Evolutionary conservation across 2,113 vertebrate species (phyloP).

Genomic region (Thomomys bottae): DNA sequence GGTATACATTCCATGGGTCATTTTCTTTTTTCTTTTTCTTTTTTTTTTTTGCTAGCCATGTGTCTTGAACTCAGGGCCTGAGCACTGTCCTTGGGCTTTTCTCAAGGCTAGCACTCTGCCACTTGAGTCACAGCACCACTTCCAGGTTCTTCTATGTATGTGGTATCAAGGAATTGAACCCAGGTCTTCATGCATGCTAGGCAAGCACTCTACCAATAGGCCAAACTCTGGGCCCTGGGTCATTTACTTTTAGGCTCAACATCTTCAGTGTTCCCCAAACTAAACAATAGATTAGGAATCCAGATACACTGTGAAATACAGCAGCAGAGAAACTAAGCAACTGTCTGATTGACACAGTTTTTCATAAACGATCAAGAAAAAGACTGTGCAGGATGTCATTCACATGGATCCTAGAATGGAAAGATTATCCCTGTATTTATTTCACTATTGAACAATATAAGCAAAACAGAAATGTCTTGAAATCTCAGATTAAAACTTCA

Average conservation of each 20-base stretch:
- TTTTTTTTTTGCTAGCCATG: no score
- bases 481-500: conserved; percentile 20
- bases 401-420: neutral
- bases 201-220: no score
- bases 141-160: no score
- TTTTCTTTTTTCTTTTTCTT: no score
- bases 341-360: neutral
- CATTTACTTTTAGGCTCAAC: neutral
- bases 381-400: neutral
- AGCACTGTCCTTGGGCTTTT: no score
- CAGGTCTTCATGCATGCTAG: no score
- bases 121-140: no score
- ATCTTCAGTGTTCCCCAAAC: neutral
- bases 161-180: no score
- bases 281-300: neutral
- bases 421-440: neutral
- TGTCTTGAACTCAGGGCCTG: no score
- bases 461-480: neutral
- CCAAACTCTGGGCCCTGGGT: no score
- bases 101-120: no score
- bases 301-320: neutral
- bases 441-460: conserved; percentile 47
- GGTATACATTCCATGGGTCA: conserved; percentile 14
- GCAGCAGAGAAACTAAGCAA: neutral
- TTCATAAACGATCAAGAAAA: neutral